Percentiles rank a stretch among this genome's conserved stretches.
Conservation (phyloP, 2,113 vertebrate species). For the Albula goreensis region DNA sequence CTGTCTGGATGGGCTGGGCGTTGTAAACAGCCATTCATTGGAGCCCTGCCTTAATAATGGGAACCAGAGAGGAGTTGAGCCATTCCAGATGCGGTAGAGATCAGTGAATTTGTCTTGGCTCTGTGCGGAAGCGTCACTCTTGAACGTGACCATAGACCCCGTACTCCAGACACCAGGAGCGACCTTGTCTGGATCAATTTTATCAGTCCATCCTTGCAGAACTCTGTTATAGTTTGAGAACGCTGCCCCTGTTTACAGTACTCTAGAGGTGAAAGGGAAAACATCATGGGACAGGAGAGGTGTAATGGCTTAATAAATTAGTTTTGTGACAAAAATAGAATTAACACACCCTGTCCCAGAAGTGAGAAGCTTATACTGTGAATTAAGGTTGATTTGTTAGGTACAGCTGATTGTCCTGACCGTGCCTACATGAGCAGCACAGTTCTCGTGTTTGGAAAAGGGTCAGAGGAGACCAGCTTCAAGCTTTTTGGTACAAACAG, state of each 20-base stretch:
- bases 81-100: neutral
- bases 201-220: neutral
- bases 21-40: neutral
- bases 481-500: constrained; percentile 31
- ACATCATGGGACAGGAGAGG: constrained; percentile 26
- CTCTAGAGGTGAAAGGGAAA: neutral
- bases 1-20: neutral
- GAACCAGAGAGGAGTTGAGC: neutral
- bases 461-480: constrained; percentile 8
- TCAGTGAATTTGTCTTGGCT: neutral
- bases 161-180: neutral
- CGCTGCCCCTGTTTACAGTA: neutral
- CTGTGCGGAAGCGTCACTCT: neutral
- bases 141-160: neutral
- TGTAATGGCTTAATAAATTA: constrained; percentile 23
- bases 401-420: constrained; percentile 16
- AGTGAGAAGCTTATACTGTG: constrained; percentile 24
- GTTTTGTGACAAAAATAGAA: constrained; percentile 25
- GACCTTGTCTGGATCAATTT: neutral
- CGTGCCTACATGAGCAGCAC: constrained; percentile 34
- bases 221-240: neutral
- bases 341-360: constrained; percentile 7
- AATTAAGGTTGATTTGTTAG: constrained; percentile 23
- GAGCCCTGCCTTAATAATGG: neutral
- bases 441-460: constrained; percentile 32